These are phyloP conservation scores for Eulemur rufifrons DNA, from an alignment of 2,113 vertebrate species.

Conservation along the genomic window DNA sequence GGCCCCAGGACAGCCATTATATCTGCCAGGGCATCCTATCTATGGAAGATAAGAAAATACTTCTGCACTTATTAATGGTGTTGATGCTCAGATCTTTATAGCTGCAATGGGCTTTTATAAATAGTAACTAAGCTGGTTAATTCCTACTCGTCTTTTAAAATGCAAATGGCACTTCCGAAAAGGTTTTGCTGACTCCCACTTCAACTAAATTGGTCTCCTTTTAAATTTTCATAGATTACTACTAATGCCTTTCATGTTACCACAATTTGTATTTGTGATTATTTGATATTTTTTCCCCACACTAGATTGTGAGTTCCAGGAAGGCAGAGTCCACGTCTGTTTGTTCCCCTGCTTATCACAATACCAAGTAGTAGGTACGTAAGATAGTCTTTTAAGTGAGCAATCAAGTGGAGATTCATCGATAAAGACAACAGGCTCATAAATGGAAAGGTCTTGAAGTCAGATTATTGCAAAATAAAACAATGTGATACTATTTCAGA, in stretches of 20 bases:
- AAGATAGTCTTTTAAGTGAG: background rate
- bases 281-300: background rate
- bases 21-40: background rate
- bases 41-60: background rate
- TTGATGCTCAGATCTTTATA: background rate
- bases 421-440: background rate
- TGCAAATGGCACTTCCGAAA: background rate
- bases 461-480: constrained; percentile 13
- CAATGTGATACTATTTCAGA: background rate
- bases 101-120: background rate
- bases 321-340: background rate
- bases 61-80: background rate
- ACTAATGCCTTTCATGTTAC: background rate
- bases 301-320: background rate
- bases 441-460: constrained; percentile 27
- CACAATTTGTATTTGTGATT: background rate
- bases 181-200: background rate
- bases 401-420: background rate
- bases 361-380: background rate
- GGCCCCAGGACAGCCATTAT: background rate
- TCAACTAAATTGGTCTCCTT: background rate
- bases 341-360: background rate
- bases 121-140: background rate
- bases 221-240: background rate
- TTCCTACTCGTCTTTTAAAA: constrained; percentile 1